Evolutionary conservation across 2,888 invertebrate species (phyloP).

Genomic region (Torymus auratus): DNA sequence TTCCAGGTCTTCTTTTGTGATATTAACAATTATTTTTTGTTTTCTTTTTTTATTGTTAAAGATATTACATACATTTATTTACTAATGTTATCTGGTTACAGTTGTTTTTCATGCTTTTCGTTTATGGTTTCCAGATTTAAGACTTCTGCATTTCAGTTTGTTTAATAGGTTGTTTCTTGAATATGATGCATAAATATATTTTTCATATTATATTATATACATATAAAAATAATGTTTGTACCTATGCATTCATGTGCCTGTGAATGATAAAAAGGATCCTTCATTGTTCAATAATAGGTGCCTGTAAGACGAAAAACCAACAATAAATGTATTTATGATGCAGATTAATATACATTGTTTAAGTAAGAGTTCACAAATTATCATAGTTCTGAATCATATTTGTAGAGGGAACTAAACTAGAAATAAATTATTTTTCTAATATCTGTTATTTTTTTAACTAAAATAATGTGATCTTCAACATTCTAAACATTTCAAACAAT

Average conservation of each 20-base stretch:
- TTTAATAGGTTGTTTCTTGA: conserved; percentile 22
- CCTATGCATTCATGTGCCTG: conserved; percentile 31
- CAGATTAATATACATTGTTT: conserved; percentile 22
- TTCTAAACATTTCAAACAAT: conserved; percentile 4
- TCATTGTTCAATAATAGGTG: conserved; percentile 23
- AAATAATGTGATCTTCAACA: conserved; percentile 31
- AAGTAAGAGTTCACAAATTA: conserved; percentile 1
- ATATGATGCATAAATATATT: conserved; percentile 23
- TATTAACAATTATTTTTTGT: conserved; percentile 69
- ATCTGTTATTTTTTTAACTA: conserved; percentile 10
- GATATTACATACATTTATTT: conserved; percentile 1
- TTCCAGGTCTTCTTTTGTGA: conserved; percentile 69
- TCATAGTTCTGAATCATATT: conserved; percentile 1
- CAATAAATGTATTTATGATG: conserved; percentile 31
- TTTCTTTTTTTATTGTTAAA: conserved; percentile 1
- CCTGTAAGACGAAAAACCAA: conserved; percentile 22
- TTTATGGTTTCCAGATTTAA: conserved; percentile 17
- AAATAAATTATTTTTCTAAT: conserved; percentile 38
- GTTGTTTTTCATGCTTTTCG: conserved; percentile 23
- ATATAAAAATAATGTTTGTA: not conserved
- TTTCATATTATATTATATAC: conserved; percentile 5
- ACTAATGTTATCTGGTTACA: conserved; percentile 1
- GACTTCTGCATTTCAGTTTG: conserved; percentile 3
- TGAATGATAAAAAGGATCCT: conserved; percentile 2
- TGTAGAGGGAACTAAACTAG: not conserved